phyloP scores from a whole-genome alignment of 2,797 vertebrate genomes.

The Sarcoramphus papa region DNA sequence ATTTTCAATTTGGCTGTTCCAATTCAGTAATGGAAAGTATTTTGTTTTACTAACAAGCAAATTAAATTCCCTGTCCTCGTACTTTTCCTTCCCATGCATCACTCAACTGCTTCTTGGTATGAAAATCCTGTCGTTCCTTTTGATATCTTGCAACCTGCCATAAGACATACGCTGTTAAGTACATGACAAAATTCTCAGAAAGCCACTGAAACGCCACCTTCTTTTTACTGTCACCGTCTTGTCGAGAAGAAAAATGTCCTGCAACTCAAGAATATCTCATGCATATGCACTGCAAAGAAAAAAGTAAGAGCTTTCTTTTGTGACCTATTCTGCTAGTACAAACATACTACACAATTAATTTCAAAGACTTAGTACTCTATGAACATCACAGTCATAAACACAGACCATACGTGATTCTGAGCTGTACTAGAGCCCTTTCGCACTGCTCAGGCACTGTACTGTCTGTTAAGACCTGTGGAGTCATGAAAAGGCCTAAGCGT shows the following conservation, averaged over 20 bases:
- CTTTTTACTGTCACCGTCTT: not conserved
- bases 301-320: not conserved
- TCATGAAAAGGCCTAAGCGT: rapidly evolving
- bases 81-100: not conserved
- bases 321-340: not conserved
- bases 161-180: not conserved
- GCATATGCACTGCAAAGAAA: not conserved
- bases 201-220: not conserved
- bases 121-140: not conserved
- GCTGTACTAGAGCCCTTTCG: not conserved
- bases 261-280: not conserved
- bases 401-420: not conserved
- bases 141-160: not conserved
- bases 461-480: not conserved
- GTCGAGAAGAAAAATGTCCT: not conserved
- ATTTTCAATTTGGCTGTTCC: constrained; percentile 47
- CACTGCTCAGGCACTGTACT: not conserved
- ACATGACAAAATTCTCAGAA: not conserved
- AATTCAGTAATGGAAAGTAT: constrained; percentile 60
- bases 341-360: not conserved
- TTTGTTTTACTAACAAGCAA: constrained; percentile 56
- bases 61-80: not conserved
- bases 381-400: not conserved
- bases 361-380: not conserved
- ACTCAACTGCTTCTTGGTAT: not conserved